Evolutionary conservation across 1,140 invertebrate species (phyloP), one percentile per base, ranked within the genome.

Genomic region (Calephelis virginiensis): DNA sequence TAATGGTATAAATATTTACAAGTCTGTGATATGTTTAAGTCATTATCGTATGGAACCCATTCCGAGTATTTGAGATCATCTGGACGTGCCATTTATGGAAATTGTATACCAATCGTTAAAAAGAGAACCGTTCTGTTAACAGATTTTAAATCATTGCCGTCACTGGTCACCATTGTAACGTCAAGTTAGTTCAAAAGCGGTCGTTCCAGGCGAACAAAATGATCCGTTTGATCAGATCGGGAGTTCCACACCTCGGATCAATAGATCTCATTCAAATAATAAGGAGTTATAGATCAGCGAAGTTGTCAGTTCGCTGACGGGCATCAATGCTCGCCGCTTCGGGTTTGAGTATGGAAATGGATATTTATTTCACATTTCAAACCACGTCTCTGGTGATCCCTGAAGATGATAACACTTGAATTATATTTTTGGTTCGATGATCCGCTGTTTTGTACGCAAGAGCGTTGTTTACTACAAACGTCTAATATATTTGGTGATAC

Each of bases 91-190:
- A 86, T 90, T 88, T 89, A 90, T 87, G 86, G 88, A 85, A 88
- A 90, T 89, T 85, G 88, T 85, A 88, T 87, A 86, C 85, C 78
- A 85, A 88, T 89, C 85, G 86, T 89, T 90, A 90, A 90, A 90
- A 90, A 90, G 86, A 90, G 83, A 81, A 90, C 68, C 86, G 86
- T 86, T 82, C 88, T 90, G 88, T 90, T 90, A 90, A 90, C 88
- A 90, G 86, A 90, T 90, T 90, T 90, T 90, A 90, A 90, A 90
- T 89, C 88, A 90, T 89, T 88, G 86, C 88, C 85, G 85, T 90
- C 88, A 83, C 72, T 64, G 77, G 79, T 63, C 77, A 75, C 88
- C 80, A 90, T 90, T 90, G 88, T 89, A 83, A 87, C 80, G 88
- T 90, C 88, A 90, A 71, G 81, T 89, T 87, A 84, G 85, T 87